These are phyloP conservation scores for Rhopalosiphum nymphaeae DNA, from an alignment of 2,888 invertebrate genomes.

Conservation along the genomic window DNA sequence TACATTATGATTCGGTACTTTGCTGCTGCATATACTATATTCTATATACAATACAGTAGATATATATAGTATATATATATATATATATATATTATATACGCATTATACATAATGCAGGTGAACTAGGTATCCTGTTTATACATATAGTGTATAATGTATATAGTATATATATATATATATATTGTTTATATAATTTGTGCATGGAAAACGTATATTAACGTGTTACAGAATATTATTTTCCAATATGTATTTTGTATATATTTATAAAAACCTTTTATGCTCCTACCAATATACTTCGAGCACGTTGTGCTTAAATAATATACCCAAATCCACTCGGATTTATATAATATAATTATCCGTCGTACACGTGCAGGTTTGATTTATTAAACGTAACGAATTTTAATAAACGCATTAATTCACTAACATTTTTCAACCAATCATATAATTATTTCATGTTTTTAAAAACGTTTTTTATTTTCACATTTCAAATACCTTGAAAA, in stretches of 20 bases:
- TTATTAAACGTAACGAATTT: not conserved
- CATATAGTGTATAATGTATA: not conserved
- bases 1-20: slow-evolving; percentile 41
- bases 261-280: not conserved
- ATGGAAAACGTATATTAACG: not conserved
- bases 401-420: no score
- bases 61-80: no score
- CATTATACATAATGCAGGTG: not conserved
- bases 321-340: not conserved
- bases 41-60: not conserved
- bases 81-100: no score
- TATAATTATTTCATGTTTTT: not conserved
- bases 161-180: not conserved
- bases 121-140: not conserved
- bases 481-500: not conserved
- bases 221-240: not conserved
- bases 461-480: not conserved
- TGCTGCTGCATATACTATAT: not conserved
- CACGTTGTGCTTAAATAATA: slow-evolving; percentile 17
- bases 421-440: not conserved
- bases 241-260: not conserved
- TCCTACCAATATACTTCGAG: not conserved
- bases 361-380: not conserved
- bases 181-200: not conserved
- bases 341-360: not conserved